Evolutionary conservation across 2,797 vertebrate species (phyloP).

Genomic region (Pristis pectinata): DNA sequence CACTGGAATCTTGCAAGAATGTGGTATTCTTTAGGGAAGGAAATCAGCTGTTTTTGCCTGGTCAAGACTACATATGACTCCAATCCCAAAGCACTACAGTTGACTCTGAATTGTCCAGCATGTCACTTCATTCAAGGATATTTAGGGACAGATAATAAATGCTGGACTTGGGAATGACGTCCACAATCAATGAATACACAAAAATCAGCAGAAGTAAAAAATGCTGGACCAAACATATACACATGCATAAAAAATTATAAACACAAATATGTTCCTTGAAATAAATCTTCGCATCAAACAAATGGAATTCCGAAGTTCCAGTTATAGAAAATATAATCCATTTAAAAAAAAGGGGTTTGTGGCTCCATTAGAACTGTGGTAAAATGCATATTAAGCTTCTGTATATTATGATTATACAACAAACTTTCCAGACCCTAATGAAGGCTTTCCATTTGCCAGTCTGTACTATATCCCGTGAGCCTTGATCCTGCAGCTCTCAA

Average conservation of each 20-base stretch:
- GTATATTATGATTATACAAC: constrained; percentile 27
- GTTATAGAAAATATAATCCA: background rate
- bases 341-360: constrained; percentile 19
- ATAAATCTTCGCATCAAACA: background rate
- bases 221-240: no score
- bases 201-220: no score
- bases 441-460: constrained; percentile 18
- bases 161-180: no score
- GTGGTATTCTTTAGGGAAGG: no score
- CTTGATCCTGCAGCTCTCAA: background rate
- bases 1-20: no score
- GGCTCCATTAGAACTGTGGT: background rate
- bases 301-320: background rate
- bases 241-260: background rate
- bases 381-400: constrained; percentile 16
- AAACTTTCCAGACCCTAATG: constrained; percentile 9
- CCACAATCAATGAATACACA: no score
- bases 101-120: no score
- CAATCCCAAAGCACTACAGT: no score
- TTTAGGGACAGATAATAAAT: no score
- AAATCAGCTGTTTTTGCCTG: no score
- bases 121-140: no score
- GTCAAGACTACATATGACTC: no score
- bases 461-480: background rate
- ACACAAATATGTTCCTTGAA: background rate